Base-by-base conservation (phyloP, 2,113 vertebrate genomes). In the Telmatochromis brachygnathus region DNA sequence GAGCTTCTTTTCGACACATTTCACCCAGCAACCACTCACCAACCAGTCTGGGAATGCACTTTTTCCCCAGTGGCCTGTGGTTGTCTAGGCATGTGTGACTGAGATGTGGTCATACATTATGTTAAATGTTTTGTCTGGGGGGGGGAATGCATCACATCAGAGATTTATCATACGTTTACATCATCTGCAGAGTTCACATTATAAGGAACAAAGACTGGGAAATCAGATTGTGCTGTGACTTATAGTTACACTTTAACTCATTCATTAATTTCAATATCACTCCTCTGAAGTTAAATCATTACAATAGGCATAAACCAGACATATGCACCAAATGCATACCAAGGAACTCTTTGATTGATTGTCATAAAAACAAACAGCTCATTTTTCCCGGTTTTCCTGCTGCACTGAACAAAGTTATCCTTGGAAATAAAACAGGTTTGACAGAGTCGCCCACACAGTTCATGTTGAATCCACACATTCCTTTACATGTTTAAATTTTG, bases 271-370 rank as follows among this genome's bases (percentile, higher is more conserved):
- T 62, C 1, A 65, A 35, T 65, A 12, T 35, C 17, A 35, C 60
- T 3, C 60, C 60, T 65, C 60, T 2, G 17, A 65, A 35, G 10
- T 65, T 65, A 65, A 12, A 65, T 35, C 33, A 65, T 37, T 5
- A 37, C 10, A 65, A 8, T 1, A 37, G 17, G 19, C 4, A 65
- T 37, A 37, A n/a, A 65, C 4, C 4, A 8, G 10, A 65, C 33
- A 13, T 37, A 35, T 65, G 60, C 60, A 65, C 10, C 60, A 2
- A 5, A 65, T 65, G 60, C 60, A 65, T 13, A 65, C 10, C 10
- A 65, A 65, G 33, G 60, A 62, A 60, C 15, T 60, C 56, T 60
- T 60, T 60, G 58, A 65, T 13, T 65, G 60, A 37, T n/a, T 65
- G 33, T 65, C 33, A 0, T 37, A 65, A 65, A 65, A 65, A 35